Evolutionary conservation across 2,113 vertebrate species (phyloP).

Genomic region (Oenanthe melanoleuca): DNA sequence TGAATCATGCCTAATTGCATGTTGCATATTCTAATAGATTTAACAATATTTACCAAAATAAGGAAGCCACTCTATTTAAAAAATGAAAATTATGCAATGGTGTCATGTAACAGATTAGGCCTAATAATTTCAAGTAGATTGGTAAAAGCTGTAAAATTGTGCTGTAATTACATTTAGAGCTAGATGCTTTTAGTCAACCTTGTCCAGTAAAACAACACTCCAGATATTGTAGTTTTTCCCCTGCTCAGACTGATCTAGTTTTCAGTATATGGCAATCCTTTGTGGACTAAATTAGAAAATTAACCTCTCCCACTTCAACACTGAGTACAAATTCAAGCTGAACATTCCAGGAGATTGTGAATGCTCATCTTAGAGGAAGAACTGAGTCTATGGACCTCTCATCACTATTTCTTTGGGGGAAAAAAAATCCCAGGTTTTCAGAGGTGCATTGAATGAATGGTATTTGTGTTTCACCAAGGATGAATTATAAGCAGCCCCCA

Average conservation of each 20-base stretch:
- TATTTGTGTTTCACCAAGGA: neutral
- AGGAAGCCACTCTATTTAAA: neutral
- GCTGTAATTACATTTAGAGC: neutral
- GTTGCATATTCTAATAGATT: neutral
- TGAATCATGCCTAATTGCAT: neutral
- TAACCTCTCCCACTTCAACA: neutral
- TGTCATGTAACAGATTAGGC: neutral
- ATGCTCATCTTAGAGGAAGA: neutral
- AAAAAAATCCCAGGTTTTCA: neutral
- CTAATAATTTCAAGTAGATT: neutral
- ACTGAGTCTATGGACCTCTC: neutral
- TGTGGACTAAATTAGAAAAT: neutral
- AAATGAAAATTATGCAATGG: neutral
- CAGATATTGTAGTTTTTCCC: neutral
- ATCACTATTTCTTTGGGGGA: neutral
- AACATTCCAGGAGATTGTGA: neutral
- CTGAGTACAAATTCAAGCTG: neutral
- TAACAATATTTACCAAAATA: constrained; percentile 5
- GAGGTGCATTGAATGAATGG: neutral
- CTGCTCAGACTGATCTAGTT: neutral
- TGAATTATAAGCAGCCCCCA: neutral
- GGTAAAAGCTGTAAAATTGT: neutral
- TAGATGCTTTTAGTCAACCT: neutral
- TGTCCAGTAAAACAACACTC: neutral
- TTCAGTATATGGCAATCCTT: neutral